These are phyloP conservation scores for Philopotamus ludificatus DNA, from an alignment of 1,140 invertebrate species.

Conservation along the genomic window DNA sequence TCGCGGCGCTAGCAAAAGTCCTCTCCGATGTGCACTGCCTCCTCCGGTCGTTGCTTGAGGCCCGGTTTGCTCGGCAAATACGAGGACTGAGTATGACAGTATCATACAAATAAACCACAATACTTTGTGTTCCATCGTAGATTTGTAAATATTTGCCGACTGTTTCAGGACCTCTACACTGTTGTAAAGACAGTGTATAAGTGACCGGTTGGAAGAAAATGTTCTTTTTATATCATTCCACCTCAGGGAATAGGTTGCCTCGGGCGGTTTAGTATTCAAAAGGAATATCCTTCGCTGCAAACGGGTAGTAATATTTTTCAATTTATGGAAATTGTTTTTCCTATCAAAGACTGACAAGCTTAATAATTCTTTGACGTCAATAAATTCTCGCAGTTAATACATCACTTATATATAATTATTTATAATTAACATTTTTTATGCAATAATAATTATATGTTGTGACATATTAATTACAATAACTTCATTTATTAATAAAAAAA, in stretches of 20 bases:
- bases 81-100: neutral
- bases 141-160: neutral
- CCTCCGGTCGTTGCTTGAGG: constrained; percentile 28
- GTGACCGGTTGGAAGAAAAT: neutral
- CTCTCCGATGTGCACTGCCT: constrained; percentile 9
- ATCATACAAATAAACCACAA: neutral
- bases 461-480: no score
- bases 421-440: no score
- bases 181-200: neutral
- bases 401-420: no score
- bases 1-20: constrained; percentile 36
- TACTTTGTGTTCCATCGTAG: constrained; percentile 24
- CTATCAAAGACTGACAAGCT: neutral
- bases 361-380: neutral
- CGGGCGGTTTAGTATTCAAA: constrained; percentile 32
- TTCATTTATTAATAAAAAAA: no score
- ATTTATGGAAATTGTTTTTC: constrained; percentile 33
- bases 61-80: constrained; percentile 42
- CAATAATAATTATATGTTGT: no score
- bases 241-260: constrained; percentile 22
- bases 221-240: constrained; percentile 37
- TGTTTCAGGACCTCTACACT: neutral
- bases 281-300: constrained; percentile 30
- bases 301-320: constrained; percentile 38
- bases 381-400: no score